These are phyloP conservation scores for Nemoura dubitans DNA, from an alignment of 2,888 invertebrate genomes.

Conservation along the genomic window DNA sequence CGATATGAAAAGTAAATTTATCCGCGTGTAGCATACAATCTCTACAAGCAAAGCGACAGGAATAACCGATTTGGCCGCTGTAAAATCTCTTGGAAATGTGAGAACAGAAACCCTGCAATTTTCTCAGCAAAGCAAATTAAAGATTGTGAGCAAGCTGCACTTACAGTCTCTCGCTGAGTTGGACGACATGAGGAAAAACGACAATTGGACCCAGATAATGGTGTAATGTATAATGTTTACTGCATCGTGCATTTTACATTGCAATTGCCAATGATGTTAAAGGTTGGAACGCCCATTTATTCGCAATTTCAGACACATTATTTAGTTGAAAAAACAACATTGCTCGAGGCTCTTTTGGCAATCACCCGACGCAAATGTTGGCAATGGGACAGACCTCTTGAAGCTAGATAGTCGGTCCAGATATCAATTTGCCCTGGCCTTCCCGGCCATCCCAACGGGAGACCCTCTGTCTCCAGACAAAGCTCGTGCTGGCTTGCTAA, in stretches of 20 bases:
- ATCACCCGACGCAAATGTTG: not conserved
- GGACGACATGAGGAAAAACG: not conserved
- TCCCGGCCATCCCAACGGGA: too few species aligned
- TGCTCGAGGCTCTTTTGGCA: not conserved
- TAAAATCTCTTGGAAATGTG: not conserved
- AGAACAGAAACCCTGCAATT: not conserved
- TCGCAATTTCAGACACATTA: slow-evolving; percentile 19
- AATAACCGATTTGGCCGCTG: not conserved
- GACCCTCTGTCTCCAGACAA: not conserved
- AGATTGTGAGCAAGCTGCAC: not conserved
- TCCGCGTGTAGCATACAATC: not conserved
- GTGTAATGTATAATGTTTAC: slow-evolving; percentile 16
- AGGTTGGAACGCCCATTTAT: not conserved
- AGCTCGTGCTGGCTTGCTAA: not conserved
- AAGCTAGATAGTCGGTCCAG: not conserved
- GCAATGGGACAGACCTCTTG: slow-evolving; percentile 2
- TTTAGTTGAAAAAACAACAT: not conserved
- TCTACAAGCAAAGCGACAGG: not conserved
- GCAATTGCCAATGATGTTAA: slow-evolving; percentile 8
- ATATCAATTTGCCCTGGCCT: too few species aligned
- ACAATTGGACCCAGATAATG: not conserved
- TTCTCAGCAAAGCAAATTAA: not conserved
- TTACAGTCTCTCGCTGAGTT: not conserved
- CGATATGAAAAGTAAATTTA: not conserved
- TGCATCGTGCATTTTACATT: not conserved